A percentile compares a stretch with the other conserved stretches of the same genome.
phyloP scores from a whole-genome alignment of 2,888 invertebrate species.

The Noctua janthina region DNA sequence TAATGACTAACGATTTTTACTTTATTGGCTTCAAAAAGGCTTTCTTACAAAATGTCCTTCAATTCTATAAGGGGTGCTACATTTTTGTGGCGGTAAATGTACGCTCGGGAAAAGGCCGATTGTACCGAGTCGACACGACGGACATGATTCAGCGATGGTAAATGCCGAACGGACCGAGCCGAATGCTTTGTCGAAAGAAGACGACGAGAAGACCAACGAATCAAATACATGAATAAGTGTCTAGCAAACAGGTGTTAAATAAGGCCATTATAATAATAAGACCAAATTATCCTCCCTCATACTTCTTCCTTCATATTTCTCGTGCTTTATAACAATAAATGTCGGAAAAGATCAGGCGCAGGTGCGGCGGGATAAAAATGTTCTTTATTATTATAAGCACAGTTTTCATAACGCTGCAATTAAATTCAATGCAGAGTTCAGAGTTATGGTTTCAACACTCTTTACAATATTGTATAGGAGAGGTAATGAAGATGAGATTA shows the following conservation, averaged over 20 bases:
- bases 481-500: conserved; percentile 25
- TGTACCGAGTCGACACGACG: not conserved
- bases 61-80: too few species aligned
- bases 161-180: not conserved
- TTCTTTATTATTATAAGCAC: conserved; percentile 9
- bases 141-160: not conserved
- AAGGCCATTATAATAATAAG: not conserved
- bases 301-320: conserved; percentile 8
- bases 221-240: not conserved
- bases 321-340: conserved; percentile 34
- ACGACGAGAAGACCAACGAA: not conserved
- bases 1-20: conserved; percentile 43
- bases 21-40: conserved; percentile 41
- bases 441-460: conserved; percentile 26
- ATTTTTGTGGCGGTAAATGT: not conserved
- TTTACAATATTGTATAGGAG: not conserved
- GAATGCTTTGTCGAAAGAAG: too few species aligned
- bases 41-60: not conserved
- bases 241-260: not conserved
- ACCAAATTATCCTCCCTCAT: conserved; percentile 3
- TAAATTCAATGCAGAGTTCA: conserved; percentile 24
- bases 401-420: conserved; percentile 25
- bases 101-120: not conserved
- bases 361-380: conserved; percentile 6
- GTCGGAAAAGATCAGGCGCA: conserved; percentile 33